Conservation (phyloP, 2,113 vertebrate genomes). For the Connochaetes taurinus region DNA sequence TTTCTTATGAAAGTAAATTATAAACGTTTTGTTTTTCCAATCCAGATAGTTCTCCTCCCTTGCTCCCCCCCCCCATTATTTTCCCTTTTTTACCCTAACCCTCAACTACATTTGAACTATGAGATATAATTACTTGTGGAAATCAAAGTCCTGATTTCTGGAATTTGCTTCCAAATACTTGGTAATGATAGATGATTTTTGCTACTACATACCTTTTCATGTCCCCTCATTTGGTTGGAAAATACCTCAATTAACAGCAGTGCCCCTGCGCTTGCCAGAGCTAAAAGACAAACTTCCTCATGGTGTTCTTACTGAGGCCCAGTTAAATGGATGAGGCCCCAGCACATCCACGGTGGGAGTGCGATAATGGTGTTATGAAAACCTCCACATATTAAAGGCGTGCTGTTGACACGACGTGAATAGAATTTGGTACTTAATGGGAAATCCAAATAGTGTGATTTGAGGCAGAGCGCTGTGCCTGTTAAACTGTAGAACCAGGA, state of each 20-base stretch:
- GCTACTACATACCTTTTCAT: neutral
- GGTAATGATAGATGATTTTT: neutral
- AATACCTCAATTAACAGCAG: neutral
- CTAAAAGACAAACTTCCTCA: neutral
- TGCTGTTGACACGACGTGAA: neutral
- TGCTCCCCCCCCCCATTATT: neutral
- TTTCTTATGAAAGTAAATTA: neutral
- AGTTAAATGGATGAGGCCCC: neutral
- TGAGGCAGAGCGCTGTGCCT: neutral
- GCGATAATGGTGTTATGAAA: fast-evolving
- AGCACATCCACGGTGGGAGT: neutral
- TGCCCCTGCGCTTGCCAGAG: neutral
- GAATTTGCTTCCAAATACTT: neutral
- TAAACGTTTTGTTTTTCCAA: neutral
- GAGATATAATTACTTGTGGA: neutral
- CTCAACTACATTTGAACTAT: neutral
- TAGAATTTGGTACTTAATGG: neutral
- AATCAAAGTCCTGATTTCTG: neutral
- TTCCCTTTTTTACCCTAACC: neutral
- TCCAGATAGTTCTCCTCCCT: neutral
- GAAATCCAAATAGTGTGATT: neutral
- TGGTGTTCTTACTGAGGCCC: neutral
- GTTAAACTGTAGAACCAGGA: neutral
- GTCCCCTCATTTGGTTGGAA: too few relatives aligned
- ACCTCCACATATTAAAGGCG: neutral